phyloP scores from a whole-genome alignment of 2,888 invertebrate genomes.

The Meandrusa payeni region DNA sequence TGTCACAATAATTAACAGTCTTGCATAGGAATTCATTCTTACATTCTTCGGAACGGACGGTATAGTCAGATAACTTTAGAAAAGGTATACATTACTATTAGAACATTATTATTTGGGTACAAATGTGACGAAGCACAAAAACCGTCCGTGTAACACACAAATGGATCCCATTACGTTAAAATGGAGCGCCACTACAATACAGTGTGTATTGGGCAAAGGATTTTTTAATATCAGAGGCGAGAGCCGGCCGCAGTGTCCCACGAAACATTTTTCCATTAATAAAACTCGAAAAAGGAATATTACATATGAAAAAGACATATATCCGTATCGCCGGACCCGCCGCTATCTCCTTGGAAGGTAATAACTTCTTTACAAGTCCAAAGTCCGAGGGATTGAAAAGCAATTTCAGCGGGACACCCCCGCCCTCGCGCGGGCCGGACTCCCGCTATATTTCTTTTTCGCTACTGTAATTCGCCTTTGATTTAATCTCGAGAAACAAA shows the following conservation, averaged over 20 bases:
- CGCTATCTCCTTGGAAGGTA: conserved; percentile 81
- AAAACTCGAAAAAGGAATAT: conserved; percentile 82
- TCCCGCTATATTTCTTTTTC: conserved; percentile 79
- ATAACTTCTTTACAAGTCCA: conserved; percentile 83
- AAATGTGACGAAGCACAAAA: too few relatives aligned
- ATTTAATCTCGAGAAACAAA: conserved; percentile 81
- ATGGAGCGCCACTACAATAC: conserved; percentile 57
- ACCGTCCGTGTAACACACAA: too few relatives aligned
- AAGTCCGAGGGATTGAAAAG: conserved; percentile 83
- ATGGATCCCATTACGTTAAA: too few relatives aligned
- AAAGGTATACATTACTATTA: too few relatives aligned
- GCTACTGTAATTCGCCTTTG: conserved; percentile 80
- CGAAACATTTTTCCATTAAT: conserved; percentile 81
- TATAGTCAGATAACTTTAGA: too few relatives aligned
- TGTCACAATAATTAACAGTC: too few relatives aligned
- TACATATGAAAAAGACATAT: conserved; percentile 81
- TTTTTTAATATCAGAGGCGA: conserved; percentile 75
- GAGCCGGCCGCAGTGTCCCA: conserved; percentile 72
- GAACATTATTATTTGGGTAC: too few relatives aligned
- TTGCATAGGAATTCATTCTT: too few relatives aligned
- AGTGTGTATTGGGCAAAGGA: conserved; percentile 57
- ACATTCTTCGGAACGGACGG: too few relatives aligned
- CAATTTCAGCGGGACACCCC: conserved; percentile 81
- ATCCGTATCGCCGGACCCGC: conserved; percentile 80
- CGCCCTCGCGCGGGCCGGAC: conserved; percentile 72